Percentiles rank a stretch among this genome's conserved stretches.
Conservation (phyloP, 2,113 vertebrate genomes). For the Gallinago paraguaiae region DNA sequence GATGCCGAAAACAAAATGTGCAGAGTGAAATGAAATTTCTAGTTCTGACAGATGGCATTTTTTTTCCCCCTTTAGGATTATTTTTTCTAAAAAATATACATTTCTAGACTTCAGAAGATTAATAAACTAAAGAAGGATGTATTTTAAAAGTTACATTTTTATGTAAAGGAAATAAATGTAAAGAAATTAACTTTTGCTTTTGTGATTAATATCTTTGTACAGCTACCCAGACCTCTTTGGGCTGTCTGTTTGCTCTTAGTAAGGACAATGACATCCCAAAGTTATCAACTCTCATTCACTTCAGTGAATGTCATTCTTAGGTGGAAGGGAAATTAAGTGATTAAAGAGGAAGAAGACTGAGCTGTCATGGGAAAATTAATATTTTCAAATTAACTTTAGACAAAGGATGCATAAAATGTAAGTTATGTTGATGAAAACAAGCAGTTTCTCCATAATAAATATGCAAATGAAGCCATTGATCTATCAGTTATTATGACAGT, state of each 20-base stretch:
- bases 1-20: conserved; percentile 18
- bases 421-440: conserved; percentile 45
- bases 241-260: background rate
- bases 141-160: background rate
- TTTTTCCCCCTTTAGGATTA: background rate
- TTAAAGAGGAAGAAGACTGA: conserved; percentile 36
- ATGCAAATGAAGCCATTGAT: conserved; percentile 38
- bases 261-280: background rate
- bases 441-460: conserved; percentile 10
- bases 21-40: conserved; percentile 13
- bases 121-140: background rate
- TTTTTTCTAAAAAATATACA: background rate
- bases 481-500: conserved; percentile 49
- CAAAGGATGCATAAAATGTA: conserved; percentile 34
- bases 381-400: conserved; percentile 53
- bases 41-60: conserved; percentile 36
- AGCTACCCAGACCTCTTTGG: background rate
- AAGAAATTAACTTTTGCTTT: conserved; percentile 4
- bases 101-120: background rate
- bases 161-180: background rate
- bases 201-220: background rate
- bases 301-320: conserved; percentile 32
- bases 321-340: conserved; percentile 49
- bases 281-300: conserved; percentile 26
- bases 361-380: conserved; percentile 50